Conservation (phyloP, 2,888 invertebrate genomes). For the Kryphioiulus occultus region DNA sequence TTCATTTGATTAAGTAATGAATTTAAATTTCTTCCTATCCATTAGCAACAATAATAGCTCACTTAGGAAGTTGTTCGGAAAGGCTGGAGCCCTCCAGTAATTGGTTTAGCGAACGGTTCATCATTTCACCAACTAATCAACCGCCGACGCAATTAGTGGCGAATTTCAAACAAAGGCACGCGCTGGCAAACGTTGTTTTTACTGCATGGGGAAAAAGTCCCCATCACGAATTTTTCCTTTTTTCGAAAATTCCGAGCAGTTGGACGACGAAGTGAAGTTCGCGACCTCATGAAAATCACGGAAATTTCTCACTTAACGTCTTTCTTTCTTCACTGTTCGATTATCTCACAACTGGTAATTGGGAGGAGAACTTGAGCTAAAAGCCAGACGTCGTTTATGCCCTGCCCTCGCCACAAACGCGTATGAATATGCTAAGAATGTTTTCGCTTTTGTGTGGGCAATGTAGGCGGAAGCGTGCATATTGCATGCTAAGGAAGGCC, state of each 20-base stretch:
- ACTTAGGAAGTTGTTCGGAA: slow-evolving; percentile 17
- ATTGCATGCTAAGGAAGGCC: background rate
- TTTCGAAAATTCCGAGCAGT: background rate
- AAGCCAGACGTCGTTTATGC: background rate
- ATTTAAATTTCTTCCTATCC: slow-evolving; percentile 17
- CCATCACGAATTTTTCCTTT: background rate
- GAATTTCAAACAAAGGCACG: background rate
- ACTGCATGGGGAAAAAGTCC: background rate
- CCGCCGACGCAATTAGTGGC: slow-evolving; percentile 23
- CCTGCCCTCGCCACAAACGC: background rate
- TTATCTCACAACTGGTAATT: background rate
- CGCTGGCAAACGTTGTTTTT: background rate
- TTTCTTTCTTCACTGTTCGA: no score
- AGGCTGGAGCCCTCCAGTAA: background rate
- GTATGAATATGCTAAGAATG: slow-evolving; percentile 23
- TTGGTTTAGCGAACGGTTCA: slow-evolving; percentile 1
- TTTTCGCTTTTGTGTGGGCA: background rate
- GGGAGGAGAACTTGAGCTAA: background rate
- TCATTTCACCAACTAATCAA: background rate
- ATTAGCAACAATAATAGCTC: slow-evolving; percentile 8
- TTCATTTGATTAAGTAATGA: slow-evolving; percentile 23
- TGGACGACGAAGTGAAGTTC: background rate
- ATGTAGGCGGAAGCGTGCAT: background rate
- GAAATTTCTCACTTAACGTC: no score
- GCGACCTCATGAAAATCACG: no score